Evolutionary conservation across 2,797 vertebrate genomes (phyloP).

Genomic region (Ataeniobius toweri): DNA sequence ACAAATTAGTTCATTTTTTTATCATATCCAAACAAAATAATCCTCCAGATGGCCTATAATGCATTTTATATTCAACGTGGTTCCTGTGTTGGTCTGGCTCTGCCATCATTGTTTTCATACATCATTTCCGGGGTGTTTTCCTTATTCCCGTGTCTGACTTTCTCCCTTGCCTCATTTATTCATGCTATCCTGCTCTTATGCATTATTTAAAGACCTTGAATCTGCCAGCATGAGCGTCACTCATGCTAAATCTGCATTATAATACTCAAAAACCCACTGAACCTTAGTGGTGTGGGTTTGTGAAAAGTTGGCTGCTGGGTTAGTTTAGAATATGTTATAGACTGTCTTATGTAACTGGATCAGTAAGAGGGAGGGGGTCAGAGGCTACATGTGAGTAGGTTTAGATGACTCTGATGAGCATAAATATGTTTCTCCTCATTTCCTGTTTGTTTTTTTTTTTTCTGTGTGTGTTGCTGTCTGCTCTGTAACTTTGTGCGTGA

Average conservation of each 20-base stretch:
- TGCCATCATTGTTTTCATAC: background rate
- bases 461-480: background rate
- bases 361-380: conserved; percentile 12
- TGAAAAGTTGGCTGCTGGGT: conserved; percentile 64
- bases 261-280: conserved; percentile 50
- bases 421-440: background rate
- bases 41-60: background rate
- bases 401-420: background rate
- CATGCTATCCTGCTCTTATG: conserved; percentile 35
- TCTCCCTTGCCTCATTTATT: conserved; percentile 1
- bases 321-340: conserved; percentile 56
- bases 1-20: background rate
- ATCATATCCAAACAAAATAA: background rate
- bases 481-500: background rate
- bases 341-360: conserved; percentile 43
- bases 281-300: conserved; percentile 35
- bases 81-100: background rate
- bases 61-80: background rate
- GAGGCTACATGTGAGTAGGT: conserved; percentile 11
- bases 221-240: conserved; percentile 30
- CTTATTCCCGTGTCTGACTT: background rate
- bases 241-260: conserved; percentile 39
- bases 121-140: background rate
- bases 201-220: conserved; percentile 64
- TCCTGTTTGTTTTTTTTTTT: background rate